phyloP scores from a whole-genome alignment of 2,113 vertebrate genomes.

The Pterocles burchelli region DNA sequence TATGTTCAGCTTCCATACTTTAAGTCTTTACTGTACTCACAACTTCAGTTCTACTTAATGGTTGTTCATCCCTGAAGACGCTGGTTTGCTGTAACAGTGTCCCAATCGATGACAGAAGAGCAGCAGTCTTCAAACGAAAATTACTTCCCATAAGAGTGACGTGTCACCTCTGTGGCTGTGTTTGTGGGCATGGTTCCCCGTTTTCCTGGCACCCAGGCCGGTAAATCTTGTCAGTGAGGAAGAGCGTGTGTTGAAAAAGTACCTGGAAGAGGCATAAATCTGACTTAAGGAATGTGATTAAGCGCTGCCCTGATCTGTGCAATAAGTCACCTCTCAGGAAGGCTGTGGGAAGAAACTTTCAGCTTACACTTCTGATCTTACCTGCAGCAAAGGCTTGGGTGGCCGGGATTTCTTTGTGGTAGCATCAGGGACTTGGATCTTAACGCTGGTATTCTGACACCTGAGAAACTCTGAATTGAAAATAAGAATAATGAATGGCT shows the following conservation, averaged over 20 bases:
- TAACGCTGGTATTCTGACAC: neutral
- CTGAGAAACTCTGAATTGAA: neutral
- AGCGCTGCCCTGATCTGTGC: neutral
- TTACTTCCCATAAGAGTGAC: neutral
- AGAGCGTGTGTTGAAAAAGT: neutral
- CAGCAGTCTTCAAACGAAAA: neutral
- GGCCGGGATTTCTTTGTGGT: neutral
- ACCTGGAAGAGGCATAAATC: neutral
- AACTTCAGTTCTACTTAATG: neutral
- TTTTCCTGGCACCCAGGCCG: neutral
- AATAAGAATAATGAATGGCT: neutral
- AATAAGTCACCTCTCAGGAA: neutral
- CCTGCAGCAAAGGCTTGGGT: neutral
- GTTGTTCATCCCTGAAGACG: neutral
- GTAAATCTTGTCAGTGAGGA: neutral
- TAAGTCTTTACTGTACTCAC: neutral
- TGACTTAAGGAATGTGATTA: neutral
- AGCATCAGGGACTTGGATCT: neutral
- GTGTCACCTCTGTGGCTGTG: neutral
- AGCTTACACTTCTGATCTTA: neutral
- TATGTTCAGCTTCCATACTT: neutral
- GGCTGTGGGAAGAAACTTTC: neutral
- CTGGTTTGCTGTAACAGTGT: neutral
- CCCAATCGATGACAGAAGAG: neutral
- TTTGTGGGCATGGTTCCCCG: accelerated